Percentiles rank a stretch among this genome's conserved stretches.
These are phyloP conservation scores for Diploptera punctata DNA, from an alignment of 2,888 invertebrate genomes.

Conservation along the genomic window DNA sequence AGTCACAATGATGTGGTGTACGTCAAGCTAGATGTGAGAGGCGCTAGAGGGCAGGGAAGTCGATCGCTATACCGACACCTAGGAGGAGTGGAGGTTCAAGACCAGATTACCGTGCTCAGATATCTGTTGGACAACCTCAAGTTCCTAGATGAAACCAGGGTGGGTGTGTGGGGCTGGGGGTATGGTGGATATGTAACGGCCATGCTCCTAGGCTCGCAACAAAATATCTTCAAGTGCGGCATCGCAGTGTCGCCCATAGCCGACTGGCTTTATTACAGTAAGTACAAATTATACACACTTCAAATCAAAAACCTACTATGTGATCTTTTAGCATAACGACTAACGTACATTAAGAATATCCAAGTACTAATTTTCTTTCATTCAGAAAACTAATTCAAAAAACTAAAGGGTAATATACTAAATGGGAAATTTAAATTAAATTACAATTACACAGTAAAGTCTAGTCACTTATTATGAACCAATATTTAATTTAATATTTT, in stretches of 20 bases:
- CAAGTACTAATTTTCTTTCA: too few species aligned
- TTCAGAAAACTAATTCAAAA: too few species aligned
- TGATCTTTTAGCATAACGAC: too few species aligned
- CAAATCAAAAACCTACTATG: too few species aligned
- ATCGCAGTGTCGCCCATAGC: conserved; percentile 94
- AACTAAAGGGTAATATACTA: too few species aligned
- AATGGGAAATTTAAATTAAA: too few species aligned
- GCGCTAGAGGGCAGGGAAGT: conserved; percentile 81
- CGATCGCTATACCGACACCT: conserved; percentile 81
- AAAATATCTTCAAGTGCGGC: conserved; percentile 88
- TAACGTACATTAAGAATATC: too few species aligned
- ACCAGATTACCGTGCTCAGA: conserved; percentile 86
- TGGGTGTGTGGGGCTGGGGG: conserved; percentile 97
- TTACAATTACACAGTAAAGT: too few species aligned
- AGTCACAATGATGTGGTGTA: conserved; percentile 90
- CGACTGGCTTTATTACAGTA: conserved; percentile 96
- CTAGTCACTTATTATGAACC: too few species aligned
- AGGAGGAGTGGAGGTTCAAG: conserved; percentile 90
- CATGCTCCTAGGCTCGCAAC: conserved; percentile 85
- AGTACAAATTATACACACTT: conserved; percentile 51
- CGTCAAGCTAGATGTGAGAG: conserved; percentile 89
- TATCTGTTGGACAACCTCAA: conserved; percentile 81
- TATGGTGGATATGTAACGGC: conserved; percentile 96
- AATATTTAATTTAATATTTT: too few species aligned
- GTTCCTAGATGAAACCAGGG: conserved; percentile 85